Percentiles rank a stretch among this genome's conserved stretches.
phyloP scores from a whole-genome alignment of 2,797 vertebrate species.

The Echeneis naucrates region DNA sequence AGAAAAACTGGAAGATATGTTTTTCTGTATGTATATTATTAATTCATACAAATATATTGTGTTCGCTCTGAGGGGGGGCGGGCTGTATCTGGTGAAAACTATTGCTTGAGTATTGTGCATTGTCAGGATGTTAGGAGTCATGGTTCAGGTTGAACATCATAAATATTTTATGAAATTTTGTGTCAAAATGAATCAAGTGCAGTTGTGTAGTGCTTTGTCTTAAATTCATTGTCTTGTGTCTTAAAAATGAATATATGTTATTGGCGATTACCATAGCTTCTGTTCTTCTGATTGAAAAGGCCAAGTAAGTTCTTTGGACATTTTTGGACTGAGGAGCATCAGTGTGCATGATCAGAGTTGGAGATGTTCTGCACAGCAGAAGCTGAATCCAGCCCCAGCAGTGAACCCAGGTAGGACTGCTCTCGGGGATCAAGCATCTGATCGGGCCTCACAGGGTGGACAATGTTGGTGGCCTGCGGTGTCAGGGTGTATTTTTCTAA shows the following conservation, averaged over 20 bases:
- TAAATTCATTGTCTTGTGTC: neutral
- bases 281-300: neutral
- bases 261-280: conserved; percentile 1
- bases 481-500: conserved; percentile 96
- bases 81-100: too few species aligned
- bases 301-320: neutral
- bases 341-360: conserved; percentile 84
- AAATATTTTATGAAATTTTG: too few species aligned
- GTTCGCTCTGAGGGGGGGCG: too few species aligned
- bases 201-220: neutral
- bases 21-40: too few species aligned
- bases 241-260: neutral
- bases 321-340: conserved; percentile 25
- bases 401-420: conserved; percentile 93
- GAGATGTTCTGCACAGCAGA: conserved; percentile 87
- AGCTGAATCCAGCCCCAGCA: conserved; percentile 91
- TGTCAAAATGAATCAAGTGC: neutral
- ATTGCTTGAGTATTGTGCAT: too few species aligned
- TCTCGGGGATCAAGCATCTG: conserved; percentile 95
- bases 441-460: conserved; percentile 92
- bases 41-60: too few species aligned
- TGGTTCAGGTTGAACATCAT: neutral
- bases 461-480: conserved; percentile 93
- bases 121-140: too few species aligned
- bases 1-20: too few species aligned